Base-by-base conservation (phyloP, 2,113 vertebrate genomes). In the Isichthys henryi region DNA sequence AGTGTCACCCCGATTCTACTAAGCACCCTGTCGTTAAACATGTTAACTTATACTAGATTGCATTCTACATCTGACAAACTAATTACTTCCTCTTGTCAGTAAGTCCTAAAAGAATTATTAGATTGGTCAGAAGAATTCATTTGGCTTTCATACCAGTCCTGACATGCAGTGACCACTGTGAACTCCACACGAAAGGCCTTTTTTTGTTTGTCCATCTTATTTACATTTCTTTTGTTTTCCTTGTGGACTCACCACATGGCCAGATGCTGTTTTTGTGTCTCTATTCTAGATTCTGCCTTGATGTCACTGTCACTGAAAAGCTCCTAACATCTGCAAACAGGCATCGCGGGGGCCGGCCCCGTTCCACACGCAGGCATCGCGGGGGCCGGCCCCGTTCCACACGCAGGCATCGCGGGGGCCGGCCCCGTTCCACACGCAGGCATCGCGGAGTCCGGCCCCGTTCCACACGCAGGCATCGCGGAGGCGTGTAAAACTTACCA, bases 401-500 rank as follows among this genome's bases (percentile, higher is more conserved):
- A 1, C 17, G 52, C 52, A 5, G n/a, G 3, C 62, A 4, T 66
- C 1, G 1, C 1, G n/a, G 62, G 13, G 9, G 62, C n/a, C 62
- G 62, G 62, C n/a, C 62, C 62, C 8, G 9, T 31, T 13, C 0
- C 1, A 10, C 62, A 3, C 0, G n/a, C 58, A 11, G 58, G n/a
- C n/a, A 4, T 66, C 2, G 0, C n/a, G n/a, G 58, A 66, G 58
- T 8, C n/a, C 9, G 9, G 62, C n/a, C 62, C n/a, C 3, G 0
- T 27, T 11, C 1, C 5, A 17, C 77, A 45, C 0, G 77, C 39
- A 45, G 43, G 31, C 17, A 45, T 10, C 19, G 1, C 31, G 1
- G 19, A 15, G 74, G 50, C 50, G 90, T 70, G 66, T 17, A 66
- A 88, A 35, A 91, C 97, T 97, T 96, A 99, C 98, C 97, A 92